Percentiles rank a stretch among this genome's conserved stretches.
phyloP scores from a whole-genome alignment of 2,797 vertebrate species.

The Galaxias olidus region DNA sequence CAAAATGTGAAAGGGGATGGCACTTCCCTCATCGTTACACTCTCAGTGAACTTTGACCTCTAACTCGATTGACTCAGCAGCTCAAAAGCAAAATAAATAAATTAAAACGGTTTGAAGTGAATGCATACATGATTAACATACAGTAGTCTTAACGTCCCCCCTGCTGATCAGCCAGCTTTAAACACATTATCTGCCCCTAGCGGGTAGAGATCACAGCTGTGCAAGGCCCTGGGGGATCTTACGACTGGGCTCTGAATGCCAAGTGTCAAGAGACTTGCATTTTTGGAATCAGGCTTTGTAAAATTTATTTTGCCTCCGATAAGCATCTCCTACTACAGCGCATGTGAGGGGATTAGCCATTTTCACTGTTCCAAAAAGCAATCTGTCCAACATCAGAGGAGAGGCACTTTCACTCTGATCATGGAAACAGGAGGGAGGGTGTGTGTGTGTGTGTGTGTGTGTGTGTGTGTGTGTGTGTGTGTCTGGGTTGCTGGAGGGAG shows the following conservation, averaged over 20 bases:
- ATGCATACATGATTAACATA: slow-evolving; percentile 2
- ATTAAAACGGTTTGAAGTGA: not conserved
- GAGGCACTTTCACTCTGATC: slow-evolving; percentile 10
- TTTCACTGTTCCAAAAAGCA: slow-evolving; percentile 37
- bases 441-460: no score
- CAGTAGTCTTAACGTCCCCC: not conserved
- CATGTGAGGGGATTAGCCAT: slow-evolving; percentile 25
- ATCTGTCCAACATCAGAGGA: slow-evolving; percentile 14
- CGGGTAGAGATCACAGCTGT: slow-evolving; percentile 14
- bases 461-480: no score
- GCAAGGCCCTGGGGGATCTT: slow-evolving; percentile 13
- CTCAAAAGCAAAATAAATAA: not conserved
- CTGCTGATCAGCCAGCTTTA: slow-evolving; percentile 2
- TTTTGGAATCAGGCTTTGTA: slow-evolving; percentile 12
- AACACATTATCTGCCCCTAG: not conserved
- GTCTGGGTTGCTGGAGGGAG: not conserved
- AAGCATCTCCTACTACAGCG: slow-evolving; percentile 22
- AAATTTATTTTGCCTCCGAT: slow-evolving; percentile 11
- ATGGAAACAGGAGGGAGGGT: not conserved
- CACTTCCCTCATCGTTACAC: not conserved
- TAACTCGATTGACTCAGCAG: not conserved
- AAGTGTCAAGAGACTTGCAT: slow-evolving; percentile 19
- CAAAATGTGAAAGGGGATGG: not conserved
- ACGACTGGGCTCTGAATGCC: slow-evolving; percentile 11
- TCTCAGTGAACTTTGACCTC: not conserved